Evolutionary conservation across 2,888 invertebrate genomes (phyloP).

Genomic region (Caenorhabditis becei): DNA sequence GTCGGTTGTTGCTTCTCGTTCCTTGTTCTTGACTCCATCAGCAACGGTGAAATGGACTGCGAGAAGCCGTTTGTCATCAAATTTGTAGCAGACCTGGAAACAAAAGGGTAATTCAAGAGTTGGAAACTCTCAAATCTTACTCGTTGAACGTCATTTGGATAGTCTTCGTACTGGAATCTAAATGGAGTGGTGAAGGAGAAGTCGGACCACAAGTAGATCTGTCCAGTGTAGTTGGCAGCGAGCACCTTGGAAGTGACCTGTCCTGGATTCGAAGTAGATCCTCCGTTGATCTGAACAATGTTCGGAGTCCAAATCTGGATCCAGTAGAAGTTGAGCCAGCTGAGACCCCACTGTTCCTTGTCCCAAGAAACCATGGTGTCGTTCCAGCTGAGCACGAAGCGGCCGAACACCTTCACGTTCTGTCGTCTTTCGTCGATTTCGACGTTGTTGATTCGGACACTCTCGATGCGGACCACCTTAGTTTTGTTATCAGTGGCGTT

Average conservation of each 20-base stretch:
- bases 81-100: conserved; percentile 79
- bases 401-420: conserved; percentile 78
- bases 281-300: conserved; percentile 79
- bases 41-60: conserved; percentile 79
- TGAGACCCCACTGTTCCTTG: conserved; percentile 81
- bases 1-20: conserved; percentile 77
- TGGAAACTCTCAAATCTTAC: conserved; percentile 23
- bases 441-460: conserved; percentile 79
- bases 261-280: conserved; percentile 73
- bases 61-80: conserved; percentile 81
- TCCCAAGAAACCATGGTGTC: conserved; percentile 81
- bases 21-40: conserved; percentile 73
- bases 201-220: conserved; percentile 78
- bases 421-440: conserved; percentile 80
- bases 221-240: conserved; percentile 82
- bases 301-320: conserved; percentile 81
- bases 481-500: conserved; percentile 72
- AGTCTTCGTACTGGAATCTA: conserved; percentile 79
- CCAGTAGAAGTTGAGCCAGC: conserved; percentile 82
- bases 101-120: background rate
- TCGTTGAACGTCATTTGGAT: conserved; percentile 80
- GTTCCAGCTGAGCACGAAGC: conserved; percentile 81
- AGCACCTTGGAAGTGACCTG: conserved; percentile 80
- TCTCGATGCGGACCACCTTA: conserved; percentile 76
- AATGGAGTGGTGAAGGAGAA: conserved; percentile 80